Base-by-base conservation (phyloP, 2,888 invertebrate genomes). In the Caenorhabditis macrosperma region DNA sequence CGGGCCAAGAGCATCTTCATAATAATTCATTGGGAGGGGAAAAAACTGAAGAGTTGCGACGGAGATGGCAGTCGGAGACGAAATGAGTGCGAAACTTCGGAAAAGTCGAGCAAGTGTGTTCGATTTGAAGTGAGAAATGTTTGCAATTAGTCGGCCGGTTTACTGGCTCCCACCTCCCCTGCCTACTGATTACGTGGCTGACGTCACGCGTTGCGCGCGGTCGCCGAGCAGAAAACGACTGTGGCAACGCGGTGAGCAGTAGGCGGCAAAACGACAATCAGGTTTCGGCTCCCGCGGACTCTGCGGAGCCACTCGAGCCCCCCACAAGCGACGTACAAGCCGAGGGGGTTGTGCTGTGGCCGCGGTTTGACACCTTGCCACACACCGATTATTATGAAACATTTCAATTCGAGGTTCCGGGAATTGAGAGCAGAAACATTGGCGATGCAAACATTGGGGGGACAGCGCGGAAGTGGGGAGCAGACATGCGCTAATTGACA, bases 351-450 rank as follows among this genome's bases (percentile, higher is more conserved):
- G 61, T 26, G 46, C 17, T 30, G 59, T 60, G 61, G 60, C 50
- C 54, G 59, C 46, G 52, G 72, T 72, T 72, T 72, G 72, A 72
- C 72, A 72, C 72, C 72, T 72, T 72, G 72, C 72, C 72, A 71
- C 63, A 71, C 71, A 64, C 69, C 63, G 72, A 72, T 72, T 72
- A 72, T 72, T 64, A 72, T 72, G 72, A 72, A 72, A 72, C 72
- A 72, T 72, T 72, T 63, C 69, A 50, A 71, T 41, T 17, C 12
- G 22, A 44, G 54, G 55, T 72, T 72, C 72, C 72, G 72, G 72
- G n/a, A n/a, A 72, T 64, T 50, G 63, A 63, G 33, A 30, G 38
- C 26, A 50, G 46, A 48, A 57, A 63, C 54, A 55, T 41, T 41
- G 24, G 28, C 38, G n/a, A 41, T 59, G 69, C 60, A 69, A 69